phyloP scores from a whole-genome alignment of 2,113 vertebrate species.

The Catharus fuscescens region DNA sequence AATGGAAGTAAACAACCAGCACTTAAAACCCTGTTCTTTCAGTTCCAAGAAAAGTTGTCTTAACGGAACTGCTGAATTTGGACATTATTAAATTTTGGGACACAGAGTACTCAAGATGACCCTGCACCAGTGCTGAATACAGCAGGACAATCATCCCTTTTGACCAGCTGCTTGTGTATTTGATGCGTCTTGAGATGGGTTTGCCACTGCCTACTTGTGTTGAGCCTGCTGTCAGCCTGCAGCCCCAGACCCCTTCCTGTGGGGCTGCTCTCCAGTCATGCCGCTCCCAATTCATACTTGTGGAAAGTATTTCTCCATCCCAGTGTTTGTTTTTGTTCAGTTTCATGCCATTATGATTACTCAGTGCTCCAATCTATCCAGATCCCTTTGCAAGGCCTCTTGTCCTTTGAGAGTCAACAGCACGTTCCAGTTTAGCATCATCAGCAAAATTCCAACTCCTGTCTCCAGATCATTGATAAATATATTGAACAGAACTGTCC shows the following conservation, averaged over 20 bases:
- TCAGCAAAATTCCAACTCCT: not conserved
- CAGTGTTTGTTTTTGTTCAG: not conserved
- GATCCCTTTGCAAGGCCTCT: not conserved
- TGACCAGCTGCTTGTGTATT: not conserved
- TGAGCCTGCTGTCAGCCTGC: not conserved
- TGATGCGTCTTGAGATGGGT: not conserved
- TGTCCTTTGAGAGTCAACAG: not conserved
- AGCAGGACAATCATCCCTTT: not conserved
- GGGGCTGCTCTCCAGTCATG: not conserved
- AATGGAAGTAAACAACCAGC: not conserved
- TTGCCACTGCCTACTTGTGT: not conserved
- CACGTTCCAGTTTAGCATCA: not conserved
- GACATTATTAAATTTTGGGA: not conserved
- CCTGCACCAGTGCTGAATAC: not conserved
- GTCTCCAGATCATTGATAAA: not conserved
- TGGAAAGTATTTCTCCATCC: not conserved
- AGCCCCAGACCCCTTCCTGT: not conserved
- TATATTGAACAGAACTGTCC: not conserved
- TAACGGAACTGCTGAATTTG: conserved; percentile 24
- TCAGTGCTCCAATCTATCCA: not conserved
- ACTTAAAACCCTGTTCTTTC: not conserved
- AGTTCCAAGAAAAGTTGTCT: conserved; percentile 36
- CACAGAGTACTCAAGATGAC: not conserved
- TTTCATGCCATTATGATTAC: not conserved
- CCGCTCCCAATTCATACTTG: not conserved